Conservation (phyloP, 1,140 invertebrate species). For the Orius insidiosus region DNA sequence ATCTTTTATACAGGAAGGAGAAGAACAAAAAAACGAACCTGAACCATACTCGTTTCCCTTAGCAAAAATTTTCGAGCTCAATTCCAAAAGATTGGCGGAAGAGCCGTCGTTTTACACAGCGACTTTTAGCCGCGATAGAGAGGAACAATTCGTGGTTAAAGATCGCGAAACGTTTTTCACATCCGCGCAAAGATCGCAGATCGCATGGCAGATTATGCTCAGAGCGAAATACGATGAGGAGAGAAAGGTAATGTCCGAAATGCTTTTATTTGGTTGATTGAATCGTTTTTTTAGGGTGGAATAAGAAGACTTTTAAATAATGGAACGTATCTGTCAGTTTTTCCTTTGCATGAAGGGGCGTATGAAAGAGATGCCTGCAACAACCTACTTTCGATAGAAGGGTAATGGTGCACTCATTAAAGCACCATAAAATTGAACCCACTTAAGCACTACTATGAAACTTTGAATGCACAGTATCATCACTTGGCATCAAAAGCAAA, state of each 20-base stretch:
- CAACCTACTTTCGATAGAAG: conserved; percentile 52
- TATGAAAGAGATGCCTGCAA: conserved; percentile 48
- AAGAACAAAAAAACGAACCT: conserved; percentile 17
- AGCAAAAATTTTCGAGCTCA: conserved; percentile 42
- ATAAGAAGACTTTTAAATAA: conserved; percentile 63
- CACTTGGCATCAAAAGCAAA: no score
- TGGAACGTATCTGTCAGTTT: conserved; percentile 69
- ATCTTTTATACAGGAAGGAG: conserved; percentile 19
- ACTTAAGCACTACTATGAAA: no score
- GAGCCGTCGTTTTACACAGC: conserved; percentile 69
- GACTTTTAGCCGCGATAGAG: conserved; percentile 51
- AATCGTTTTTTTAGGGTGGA: conserved; percentile 24
- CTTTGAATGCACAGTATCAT: no score
- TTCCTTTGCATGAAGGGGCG: conserved; percentile 77
- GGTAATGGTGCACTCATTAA: conserved; percentile 27
- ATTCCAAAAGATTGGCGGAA: conserved; percentile 42
- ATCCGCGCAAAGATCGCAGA: conserved; percentile 67
- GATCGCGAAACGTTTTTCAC: conserved; percentile 71
- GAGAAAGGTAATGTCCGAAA: conserved; percentile 29
- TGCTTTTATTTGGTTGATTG: conserved; percentile 33
- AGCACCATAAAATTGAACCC: no score
- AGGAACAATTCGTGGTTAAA: conserved; percentile 84
- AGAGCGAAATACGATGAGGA: conserved; percentile 57
- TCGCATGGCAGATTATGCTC: conserved; percentile 87
- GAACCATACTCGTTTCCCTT: conserved; percentile 21